Evolutionary conservation across 2,113 vertebrate genomes (phyloP).

Genomic region (Sorex araneus): DNA sequence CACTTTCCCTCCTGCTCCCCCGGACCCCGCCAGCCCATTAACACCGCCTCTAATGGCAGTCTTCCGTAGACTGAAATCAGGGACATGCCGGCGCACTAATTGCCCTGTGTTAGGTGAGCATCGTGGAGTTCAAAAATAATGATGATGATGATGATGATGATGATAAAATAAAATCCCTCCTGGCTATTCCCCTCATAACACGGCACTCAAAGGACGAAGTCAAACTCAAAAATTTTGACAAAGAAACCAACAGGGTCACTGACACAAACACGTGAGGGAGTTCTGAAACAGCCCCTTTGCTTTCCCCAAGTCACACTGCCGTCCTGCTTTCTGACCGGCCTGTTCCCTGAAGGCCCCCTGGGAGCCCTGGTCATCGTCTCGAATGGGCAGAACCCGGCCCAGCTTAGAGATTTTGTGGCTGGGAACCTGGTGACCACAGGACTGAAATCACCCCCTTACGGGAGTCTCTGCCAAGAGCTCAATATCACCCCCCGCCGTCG

Average conservation of each 20-base stretch:
- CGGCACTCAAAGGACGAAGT: slow-evolving; percentile 84
- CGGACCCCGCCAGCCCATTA: slow-evolving; percentile 89
- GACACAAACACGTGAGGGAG: background rate
- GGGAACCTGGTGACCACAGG: slow-evolving; percentile 23
- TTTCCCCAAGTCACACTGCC: slow-evolving; percentile 15
- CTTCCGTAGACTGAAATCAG: slow-evolving; percentile 88
- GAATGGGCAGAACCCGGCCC: slow-evolving; percentile 18
- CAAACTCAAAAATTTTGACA: slow-evolving; percentile 75
- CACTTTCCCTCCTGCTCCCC: slow-evolving; percentile 84
- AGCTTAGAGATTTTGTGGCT: slow-evolving; percentile 41
- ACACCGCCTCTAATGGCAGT: slow-evolving; percentile 90
- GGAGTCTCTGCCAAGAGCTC: slow-evolving; percentile 77
- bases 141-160: too few relatives aligned
- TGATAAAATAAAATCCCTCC: slow-evolving; percentile 86
- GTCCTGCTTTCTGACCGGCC: background rate
- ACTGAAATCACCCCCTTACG: slow-evolving; percentile 71
- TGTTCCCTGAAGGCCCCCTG: background rate
- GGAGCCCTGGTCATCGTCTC: background rate
- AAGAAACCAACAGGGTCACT: slow-evolving; percentile 44
- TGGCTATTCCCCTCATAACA: slow-evolving; percentile 90
- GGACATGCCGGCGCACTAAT: slow-evolving; percentile 88
- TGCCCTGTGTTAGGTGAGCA: slow-evolving; percentile 90
- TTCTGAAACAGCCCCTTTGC: slow-evolving; percentile 64
- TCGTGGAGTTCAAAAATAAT: slow-evolving; percentile 76
- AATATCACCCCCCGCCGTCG: slow-evolving; percentile 69